Evolutionary conservation across 2,888 invertebrate species (phyloP).

Genomic region (Cepaea hortensis): DNA sequence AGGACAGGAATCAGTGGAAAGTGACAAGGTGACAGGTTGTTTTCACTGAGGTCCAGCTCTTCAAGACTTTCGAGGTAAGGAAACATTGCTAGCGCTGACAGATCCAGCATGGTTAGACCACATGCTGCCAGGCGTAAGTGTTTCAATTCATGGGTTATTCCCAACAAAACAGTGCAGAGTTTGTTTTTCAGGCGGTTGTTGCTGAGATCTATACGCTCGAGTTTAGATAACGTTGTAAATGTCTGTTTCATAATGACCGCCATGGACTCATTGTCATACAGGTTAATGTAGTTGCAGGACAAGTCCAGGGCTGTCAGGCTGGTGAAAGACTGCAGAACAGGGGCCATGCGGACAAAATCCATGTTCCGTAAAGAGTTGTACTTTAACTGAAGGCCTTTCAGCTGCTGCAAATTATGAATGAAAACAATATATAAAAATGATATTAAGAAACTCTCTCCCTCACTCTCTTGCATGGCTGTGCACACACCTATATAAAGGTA

Average conservation of each 20-base stretch:
- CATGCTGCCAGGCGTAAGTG: conserved; percentile 70
- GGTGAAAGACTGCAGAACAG: conserved; percentile 62
- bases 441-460: background rate
- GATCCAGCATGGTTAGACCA: conserved; percentile 64
- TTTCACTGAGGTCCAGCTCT: conserved; percentile 72
- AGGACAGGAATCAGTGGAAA: conserved; percentile 19
- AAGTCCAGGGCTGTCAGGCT: conserved; percentile 71
- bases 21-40: conserved; percentile 55
- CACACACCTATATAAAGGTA: background rate
- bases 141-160: conserved; percentile 60
- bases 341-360: conserved; percentile 64
- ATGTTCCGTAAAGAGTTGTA: conserved; percentile 69
- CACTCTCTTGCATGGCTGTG: background rate
- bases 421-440: background rate
- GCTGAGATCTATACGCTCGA: conserved; percentile 70
- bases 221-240: conserved; percentile 57
- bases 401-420: conserved; percentile 60
- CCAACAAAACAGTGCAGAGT: conserved; percentile 60
- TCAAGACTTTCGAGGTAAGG: conserved; percentile 49
- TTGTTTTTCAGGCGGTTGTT: conserved; percentile 69
- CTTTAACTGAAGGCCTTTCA: conserved; percentile 69
- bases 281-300: conserved; percentile 70
- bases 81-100: conserved; percentile 49
- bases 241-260: conserved; percentile 58
- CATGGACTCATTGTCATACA: conserved; percentile 59